These are phyloP conservation scores for Axinella damicornis DNA, from an alignment of 37 sponge, comb jelly and placozoan species.

Conservation along the genomic window DNA sequence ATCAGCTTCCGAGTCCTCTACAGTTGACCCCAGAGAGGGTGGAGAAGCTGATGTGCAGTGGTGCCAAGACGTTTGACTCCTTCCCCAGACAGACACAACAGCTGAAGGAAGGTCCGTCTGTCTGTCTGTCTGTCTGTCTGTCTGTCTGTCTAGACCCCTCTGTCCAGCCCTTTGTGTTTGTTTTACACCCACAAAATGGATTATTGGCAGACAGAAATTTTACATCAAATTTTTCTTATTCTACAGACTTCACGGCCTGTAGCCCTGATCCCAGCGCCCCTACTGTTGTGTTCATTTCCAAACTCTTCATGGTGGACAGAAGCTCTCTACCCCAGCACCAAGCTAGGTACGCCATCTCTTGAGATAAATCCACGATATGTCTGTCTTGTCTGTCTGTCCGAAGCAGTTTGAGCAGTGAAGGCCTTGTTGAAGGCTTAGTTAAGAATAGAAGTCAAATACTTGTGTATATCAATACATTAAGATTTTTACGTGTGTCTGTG, in stretches of 20 bases:
- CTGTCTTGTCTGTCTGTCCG: too few species aligned
- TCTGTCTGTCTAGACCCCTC: conserved; percentile 11
- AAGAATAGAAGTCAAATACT: too few species aligned
- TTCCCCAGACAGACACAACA: conserved; percentile 79
- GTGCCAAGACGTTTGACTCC: conserved; percentile 67
- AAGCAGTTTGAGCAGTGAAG: too few species aligned
- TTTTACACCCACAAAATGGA: too few species aligned
- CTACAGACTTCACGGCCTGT: conserved; percentile 80
- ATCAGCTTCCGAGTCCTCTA: conserved; percentile 85
- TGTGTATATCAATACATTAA: too few species aligned
- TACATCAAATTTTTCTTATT: background rate
- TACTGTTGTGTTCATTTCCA: conserved; percentile 88
- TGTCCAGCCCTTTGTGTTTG: background rate
- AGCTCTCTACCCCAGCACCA: conserved; percentile 67
- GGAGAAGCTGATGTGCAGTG: conserved; percentile 85
- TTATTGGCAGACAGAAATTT: too few species aligned
- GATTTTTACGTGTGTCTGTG: background rate
- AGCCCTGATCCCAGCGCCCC: conserved; percentile 53
- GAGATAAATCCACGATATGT: background rate
- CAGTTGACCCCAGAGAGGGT: conserved; percentile 74
- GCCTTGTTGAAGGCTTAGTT: too few species aligned
- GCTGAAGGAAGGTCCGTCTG: conserved; percentile 62
- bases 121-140: background rate
- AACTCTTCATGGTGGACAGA: conserved; percentile 82
- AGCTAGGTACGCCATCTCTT: conserved; percentile 60